Evolutionary conservation across 2,888 invertebrate species (phyloP), one percentile per base, ranked within the genome.

Genomic region (Notodonta ziczac): DNA sequence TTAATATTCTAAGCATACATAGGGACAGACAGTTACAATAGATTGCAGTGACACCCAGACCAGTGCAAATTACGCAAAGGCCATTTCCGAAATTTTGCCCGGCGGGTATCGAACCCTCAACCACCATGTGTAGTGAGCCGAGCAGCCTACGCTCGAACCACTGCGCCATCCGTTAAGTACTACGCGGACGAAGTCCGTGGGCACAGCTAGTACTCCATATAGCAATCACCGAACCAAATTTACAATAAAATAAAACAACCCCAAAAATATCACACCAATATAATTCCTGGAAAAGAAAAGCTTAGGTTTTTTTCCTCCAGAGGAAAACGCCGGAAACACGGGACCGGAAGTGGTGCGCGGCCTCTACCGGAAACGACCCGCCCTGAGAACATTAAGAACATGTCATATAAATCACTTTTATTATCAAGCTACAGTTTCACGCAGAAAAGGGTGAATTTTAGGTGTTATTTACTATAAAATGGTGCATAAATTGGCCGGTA

Each of bases 321-420:
- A 84, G 83, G 79, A 87, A 87, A 88, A 86, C 82, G 81, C 72
- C 86, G 88, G 88, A 86, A 85, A 78, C 79, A 60, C 69, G 77
- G 74, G 67, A 77, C 81, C 82, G 89, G 88, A 87, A 81, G 82
- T 76, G 73, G 78, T 69, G 76, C 72, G 78, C 80, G 78, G 83
- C 84, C 85, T 75, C 80, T 67, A 72, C 84, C 82, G 87, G 88
- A 87, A 84, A 66, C 77, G 74, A 67, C 79, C 78, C 78, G 83
- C 81, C 84, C 83, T 79, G 83, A 63, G 67, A 78, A 81, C 86
- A 80, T 76, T 80, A 83, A 86, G 83, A 83, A 82, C 81, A 80
- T 76, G 81, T 83, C 86, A 71, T 62, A 83, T 88, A 85, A 88
- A 88, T 88, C 85, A 82, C 69, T 83, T 86, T 83, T 83, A 84